Evolutionary conservation across 2,113 vertebrate genomes (phyloP).

Genomic region (Fukomys damarensis): DNA sequence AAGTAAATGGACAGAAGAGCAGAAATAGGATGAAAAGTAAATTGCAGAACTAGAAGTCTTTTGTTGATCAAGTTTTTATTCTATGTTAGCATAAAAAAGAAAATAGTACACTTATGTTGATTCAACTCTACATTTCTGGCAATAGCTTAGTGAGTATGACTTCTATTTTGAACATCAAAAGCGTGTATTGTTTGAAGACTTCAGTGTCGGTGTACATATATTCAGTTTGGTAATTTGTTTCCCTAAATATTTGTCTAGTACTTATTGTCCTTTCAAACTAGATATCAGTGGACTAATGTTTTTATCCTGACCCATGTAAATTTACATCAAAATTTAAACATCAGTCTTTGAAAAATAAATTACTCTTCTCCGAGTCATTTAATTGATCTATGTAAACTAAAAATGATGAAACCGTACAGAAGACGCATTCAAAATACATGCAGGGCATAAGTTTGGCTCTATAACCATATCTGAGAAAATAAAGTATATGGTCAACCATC

Average conservation of each 20-base stretch:
- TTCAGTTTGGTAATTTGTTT: not conserved
- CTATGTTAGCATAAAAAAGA: not conserved
- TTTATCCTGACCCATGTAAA: not conserved
- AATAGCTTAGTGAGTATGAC: not conserved
- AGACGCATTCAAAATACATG: not conserved
- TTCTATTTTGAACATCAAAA: not conserved
- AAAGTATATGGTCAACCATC: not conserved
- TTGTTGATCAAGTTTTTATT: not conserved
- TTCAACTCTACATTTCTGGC: not conserved
- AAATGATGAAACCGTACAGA: not conserved
- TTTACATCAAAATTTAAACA: slow-evolving; percentile 6
- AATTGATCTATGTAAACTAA: not conserved
- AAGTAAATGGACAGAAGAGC: not conserved
- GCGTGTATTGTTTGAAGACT: not conserved
- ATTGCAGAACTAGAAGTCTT: not conserved
- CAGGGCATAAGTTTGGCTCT: not conserved
- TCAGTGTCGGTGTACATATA: not conserved
- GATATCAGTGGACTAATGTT: slow-evolving; percentile 16
- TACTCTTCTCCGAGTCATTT: not conserved
- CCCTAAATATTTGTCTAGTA: not conserved
- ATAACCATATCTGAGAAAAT: not conserved
- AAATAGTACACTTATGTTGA: not conserved
- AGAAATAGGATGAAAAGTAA: not conserved
- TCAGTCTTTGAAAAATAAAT: not conserved
- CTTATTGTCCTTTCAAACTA: not conserved